Base-by-base conservation (phyloP, 2,888 invertebrate species). In the Magallana nippona region DNA sequence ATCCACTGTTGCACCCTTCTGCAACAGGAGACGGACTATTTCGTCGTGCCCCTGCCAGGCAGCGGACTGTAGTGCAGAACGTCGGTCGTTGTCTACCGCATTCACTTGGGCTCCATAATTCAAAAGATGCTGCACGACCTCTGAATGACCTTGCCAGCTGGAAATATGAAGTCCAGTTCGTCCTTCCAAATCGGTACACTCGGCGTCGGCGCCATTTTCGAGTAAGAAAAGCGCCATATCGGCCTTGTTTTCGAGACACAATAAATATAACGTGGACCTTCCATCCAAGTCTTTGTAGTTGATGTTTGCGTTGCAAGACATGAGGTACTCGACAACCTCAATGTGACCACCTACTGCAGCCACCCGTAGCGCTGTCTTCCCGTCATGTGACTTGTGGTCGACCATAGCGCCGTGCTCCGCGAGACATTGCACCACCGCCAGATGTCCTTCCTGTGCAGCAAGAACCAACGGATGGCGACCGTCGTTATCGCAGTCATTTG, bases 1-100 rank as follows among this genome's bases (percentile, higher is more conserved):
- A 94, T 98, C 96, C 22, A 98, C 97, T 83, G 95, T 94, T 0
- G 98, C 98, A 8, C 97, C 97, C 90, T 96, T 96, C 91, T 96
- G 96, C 78, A 98, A 95, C 60, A 95, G 88, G 62, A 98, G 95
- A 85, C 96, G 96, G 88, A 98, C 97, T 63, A 97, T 97, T 80
- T 96, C 96, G 62, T 96, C 96, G 92, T 98, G 97, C 0, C 98
- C 98, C 93, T 98, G 97, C 98, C 98, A 98, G 82, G 98, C 97
- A 19, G 98, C 98, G 58, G 98, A 98, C 95, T 98, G 98, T 87
- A 98, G 95, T 0, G 98, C 97, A 0, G 98, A 98, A 85, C 98
- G 96, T 87, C 90, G 90, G 86, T 94, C 93, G 87, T 92, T 93
- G 87, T 94, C 94, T 11, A 92, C 91, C 22, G 93, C 92, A 88